Base-by-base conservation (phyloP, 2,888 invertebrate genomes). In the Orchestes rusci region DNA sequence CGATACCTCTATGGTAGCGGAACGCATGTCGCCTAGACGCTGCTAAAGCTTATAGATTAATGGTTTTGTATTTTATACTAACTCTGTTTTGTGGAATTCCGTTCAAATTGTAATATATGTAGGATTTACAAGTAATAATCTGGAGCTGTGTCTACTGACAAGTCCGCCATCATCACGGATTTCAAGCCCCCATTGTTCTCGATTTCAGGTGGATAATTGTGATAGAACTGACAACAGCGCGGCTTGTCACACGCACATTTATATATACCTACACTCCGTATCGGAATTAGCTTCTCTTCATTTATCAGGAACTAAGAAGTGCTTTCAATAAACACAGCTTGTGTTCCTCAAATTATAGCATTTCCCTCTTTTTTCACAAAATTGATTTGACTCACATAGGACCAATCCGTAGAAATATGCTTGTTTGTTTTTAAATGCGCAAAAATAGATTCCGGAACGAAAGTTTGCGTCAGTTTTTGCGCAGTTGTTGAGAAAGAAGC, bases 211-310 rank as follows among this genome's bases (percentile, higher is more conserved):
- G 46, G 50, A 43, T 49, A 49, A n/a, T n/a, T 49, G 51, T 51
- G 49, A 52, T 52, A 49, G 51, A n/a, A n/a, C n/a, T n/a, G n/a
- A n/a, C 52, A 53, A 49, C 53, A 52, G 52, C 58, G 59, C 58
- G 59, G 61, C 59, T 61, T 57, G 64, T 65, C 62, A 48, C 60
- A 63, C 65, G 65, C 67, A 67, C 66, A 68, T 65, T 63, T 64
- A 23, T 23, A 7, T 62, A 63, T 64, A 65, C 63, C 65, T 47
- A 50, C 48, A 66, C 66, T 67, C 67, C 67, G 65, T 67, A 69
- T 67, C 67, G 67, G 67, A 67, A 62, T 61, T 64, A 51, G 46
- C 40, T 52, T 52, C 39, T 64, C 36, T 47, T 30, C 43, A 23
- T 32, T 29, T 17, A 39, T 18, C 30, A 16, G 37, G 27, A 37